Percentiles rank a stretch among this genome's conserved stretches.
Evolutionary conservation across 2,113 vertebrate genomes (phyloP).

Genomic region (Tragulus kanchil): DNA sequence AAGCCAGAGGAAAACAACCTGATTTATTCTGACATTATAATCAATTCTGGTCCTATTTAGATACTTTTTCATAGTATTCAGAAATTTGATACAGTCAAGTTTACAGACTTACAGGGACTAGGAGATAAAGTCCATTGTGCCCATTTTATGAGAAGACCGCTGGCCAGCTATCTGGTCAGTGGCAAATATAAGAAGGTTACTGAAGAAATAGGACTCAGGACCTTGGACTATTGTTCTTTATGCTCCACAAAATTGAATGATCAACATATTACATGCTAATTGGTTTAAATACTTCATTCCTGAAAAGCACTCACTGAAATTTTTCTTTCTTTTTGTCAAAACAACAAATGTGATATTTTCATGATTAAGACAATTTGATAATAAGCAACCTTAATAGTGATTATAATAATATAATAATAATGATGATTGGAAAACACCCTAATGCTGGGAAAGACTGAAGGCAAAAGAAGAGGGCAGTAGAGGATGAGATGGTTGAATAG

Average conservation of each 20-base stretch:
- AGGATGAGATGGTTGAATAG: not conserved
- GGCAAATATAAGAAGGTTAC: not conserved
- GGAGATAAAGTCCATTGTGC: not conserved
- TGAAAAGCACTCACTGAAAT: not conserved
- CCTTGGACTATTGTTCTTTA: not conserved
- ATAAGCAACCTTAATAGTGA: not conserved
- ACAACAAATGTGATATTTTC: not conserved
- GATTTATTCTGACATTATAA: conserved; percentile 16
- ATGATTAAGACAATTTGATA: not conserved
- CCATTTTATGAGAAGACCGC: not conserved
- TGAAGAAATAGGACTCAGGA: not conserved
- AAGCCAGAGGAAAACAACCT: not conserved
- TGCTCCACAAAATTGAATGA: not conserved
- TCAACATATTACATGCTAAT: not conserved
- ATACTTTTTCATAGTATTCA: not conserved
- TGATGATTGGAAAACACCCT: not conserved
- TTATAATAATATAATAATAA: not conserved
- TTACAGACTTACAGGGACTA: not conserved
- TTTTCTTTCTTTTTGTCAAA: not conserved
- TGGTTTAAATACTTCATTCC: not conserved
- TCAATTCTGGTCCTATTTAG: not conserved
- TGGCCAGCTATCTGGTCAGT: not conserved
- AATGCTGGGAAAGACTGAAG: not conserved
- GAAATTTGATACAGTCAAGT: not conserved
- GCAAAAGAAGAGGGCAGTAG: not conserved